Base-by-base conservation (phyloP, 2,888 invertebrate genomes). In the Nephrocerus scutellatus region DNA sequence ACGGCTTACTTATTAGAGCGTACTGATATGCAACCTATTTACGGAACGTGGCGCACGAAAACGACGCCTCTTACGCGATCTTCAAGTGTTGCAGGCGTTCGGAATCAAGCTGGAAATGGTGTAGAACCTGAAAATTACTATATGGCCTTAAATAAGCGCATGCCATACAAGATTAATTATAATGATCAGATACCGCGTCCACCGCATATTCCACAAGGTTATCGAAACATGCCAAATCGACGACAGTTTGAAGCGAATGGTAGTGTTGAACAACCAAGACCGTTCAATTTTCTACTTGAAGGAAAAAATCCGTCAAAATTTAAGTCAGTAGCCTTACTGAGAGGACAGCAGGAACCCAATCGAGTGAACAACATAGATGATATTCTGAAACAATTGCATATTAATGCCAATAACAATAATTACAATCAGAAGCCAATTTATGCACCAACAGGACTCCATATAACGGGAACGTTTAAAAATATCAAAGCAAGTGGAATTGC, bases 331-430 rank as follows among this genome's bases (percentile, higher is more conserved):
- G n/a, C n/a, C n/a, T n/a, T n/a, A n/a, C n/a, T n/a, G n/a, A n/a
- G n/a, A n/a, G n/a, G n/a, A n/a, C 45, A 49, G 30, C 47, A 48
- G 3, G 52, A 52, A 4, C 44, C 49, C 16, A 46, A 52, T 3
- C 50, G 55, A 8, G 44, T 63, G 1, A 60, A 67, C 34, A 68
- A 63, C 33, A 68, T 68, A 12, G 66, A 68, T 46, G 67, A 68
- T 30, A 68, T 68, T 13, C 43, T 68, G 9, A 57, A 63, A 16
- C 60, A 64, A 21, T 46, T 60, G 37, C 55, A 57, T 7, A 39
- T 60, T 6, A 37, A 33, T 22, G 24, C 15, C 10, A 32, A 41
- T 28, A 18, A 28, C 21, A 47, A 40, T n/a, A 25, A 30, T 13
- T 8, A 24, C 20, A 39, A 48, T 2, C 26, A 37, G 2, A 28